Percentiles rank a stretch among this genome's conserved stretches.
phyloP scores from a whole-genome alignment of 2,888 invertebrate genomes.

The Drosophila vallismaia region DNA sequence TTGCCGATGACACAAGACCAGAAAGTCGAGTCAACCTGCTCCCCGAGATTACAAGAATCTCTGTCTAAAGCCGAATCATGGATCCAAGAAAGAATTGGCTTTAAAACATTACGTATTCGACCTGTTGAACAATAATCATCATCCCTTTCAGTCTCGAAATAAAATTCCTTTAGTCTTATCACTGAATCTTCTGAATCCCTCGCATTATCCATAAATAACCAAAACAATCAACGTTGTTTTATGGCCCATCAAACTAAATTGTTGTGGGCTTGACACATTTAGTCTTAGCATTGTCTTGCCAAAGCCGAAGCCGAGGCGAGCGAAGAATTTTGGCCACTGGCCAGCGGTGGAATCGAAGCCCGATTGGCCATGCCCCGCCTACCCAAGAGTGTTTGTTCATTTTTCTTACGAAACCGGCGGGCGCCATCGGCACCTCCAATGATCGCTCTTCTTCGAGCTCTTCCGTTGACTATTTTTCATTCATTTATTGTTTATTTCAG shows the following conservation, averaged over 20 bases:
- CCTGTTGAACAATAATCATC: not conserved
- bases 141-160: not conserved
- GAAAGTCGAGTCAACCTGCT: not conserved
- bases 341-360: slow-evolving; percentile 22
- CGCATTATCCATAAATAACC: not conserved
- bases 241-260: slow-evolving; percentile 16
- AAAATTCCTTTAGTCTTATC: not conserved
- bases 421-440: slow-evolving; percentile 60
- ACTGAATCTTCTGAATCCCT: not conserved
- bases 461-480: slow-evolving; percentile 21
- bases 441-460: slow-evolving; percentile 36
- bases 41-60: not conserved
- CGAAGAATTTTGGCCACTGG: slow-evolving; percentile 64
- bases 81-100: not conserved
- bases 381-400: slow-evolving; percentile 7
- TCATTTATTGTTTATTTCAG: slow-evolving; percentile 27
- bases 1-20: slow-evolving; percentile 56
- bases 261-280: slow-evolving; percentile 64
- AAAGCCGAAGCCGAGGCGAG: slow-evolving; percentile 48
- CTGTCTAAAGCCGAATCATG: no score
- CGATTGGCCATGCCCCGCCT: slow-evolving; percentile 1
- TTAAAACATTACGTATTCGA: not conserved
- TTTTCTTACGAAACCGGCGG: slow-evolving; percentile 49
- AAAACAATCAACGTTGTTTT: not conserved
- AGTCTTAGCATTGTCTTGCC: slow-evolving; percentile 75